Percentiles rank a stretch among this genome's conserved stretches.
Conservation (phyloP, 2,113 vertebrate genomes). For the Chrysemys picta region DNA sequence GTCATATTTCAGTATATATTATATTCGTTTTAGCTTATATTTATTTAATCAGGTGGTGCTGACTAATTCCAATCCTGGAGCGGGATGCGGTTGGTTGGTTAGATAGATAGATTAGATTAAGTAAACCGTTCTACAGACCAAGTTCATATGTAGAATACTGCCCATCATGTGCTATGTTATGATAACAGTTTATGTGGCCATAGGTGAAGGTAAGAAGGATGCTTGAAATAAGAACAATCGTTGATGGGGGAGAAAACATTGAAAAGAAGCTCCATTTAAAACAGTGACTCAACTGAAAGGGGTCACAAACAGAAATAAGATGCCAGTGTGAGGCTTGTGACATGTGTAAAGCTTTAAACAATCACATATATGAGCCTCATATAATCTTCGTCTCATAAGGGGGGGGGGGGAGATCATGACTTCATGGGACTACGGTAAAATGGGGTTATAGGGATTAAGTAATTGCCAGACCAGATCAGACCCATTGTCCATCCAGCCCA, state of each 20-base stretch:
- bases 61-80: slow-evolving; percentile 50
- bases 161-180: background rate
- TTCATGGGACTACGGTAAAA: background rate
- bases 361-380: rapidly evolving
- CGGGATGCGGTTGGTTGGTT: background rate
- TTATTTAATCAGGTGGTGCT: slow-evolving; percentile 55
- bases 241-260: background rate
- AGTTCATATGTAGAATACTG: background rate
- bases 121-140: background rate
- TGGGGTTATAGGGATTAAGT: background rate
- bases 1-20: slow-evolving; percentile 22
- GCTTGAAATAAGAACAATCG: rapidly evolving
- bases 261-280: background rate
- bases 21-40: slow-evolving; percentile 39
- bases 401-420: background rate
- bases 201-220: background rate
- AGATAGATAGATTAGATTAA: background rate
- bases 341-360: rapidly evolving
- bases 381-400: background rate
- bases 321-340: background rate
- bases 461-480: background rate
- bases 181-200: background rate
- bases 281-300: background rate
- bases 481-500: background rate
- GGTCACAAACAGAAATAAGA: background rate